A percentile compares a stretch with the other conserved stretches of the same genome.
phyloP scores from a whole-genome alignment of 2,113 vertebrate genomes.

The Lucifuga dentata region DNA sequence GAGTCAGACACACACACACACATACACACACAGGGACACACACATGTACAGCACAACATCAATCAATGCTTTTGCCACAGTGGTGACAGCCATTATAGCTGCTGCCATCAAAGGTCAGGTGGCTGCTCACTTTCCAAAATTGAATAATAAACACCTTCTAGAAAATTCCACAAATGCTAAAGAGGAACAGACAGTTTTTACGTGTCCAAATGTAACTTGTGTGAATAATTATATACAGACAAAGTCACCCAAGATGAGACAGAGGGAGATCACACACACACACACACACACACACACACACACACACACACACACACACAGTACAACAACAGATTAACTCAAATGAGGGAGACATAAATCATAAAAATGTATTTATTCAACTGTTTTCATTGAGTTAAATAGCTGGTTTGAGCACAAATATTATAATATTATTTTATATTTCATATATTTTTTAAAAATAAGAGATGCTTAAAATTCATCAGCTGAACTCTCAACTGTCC shows the following conservation, averaged over 20 bases:
- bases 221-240: constrained; percentile 54
- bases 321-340: constrained; percentile 37
- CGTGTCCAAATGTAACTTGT: constrained; percentile 47
- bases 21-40: constrained; percentile 44
- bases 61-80: constrained; percentile 66
- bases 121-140: constrained; percentile 71
- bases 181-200: constrained; percentile 60
- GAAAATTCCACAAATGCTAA: constrained; percentile 72
- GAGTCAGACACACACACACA: constrained; percentile 47
- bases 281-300: too few species aligned
- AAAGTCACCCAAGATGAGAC: constrained; percentile 44
- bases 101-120: constrained; percentile 71
- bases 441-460: constrained; percentile 19
- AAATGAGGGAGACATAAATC: constrained; percentile 49
- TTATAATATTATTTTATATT: too few species aligned
- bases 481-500: neutral
- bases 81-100: constrained; percentile 70
- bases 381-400: constrained; percentile 14
- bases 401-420: constrained; percentile 25
- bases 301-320: too few species aligned
- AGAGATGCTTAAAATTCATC: constrained; percentile 6
- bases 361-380: constrained; percentile 39
- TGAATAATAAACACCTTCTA: constrained; percentile 81
- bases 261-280: constrained; percentile 50
- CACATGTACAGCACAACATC: constrained; percentile 46